phyloP scores from a whole-genome alignment of 2,797 vertebrate genomes.

The Anguilla anguilla region DNA sequence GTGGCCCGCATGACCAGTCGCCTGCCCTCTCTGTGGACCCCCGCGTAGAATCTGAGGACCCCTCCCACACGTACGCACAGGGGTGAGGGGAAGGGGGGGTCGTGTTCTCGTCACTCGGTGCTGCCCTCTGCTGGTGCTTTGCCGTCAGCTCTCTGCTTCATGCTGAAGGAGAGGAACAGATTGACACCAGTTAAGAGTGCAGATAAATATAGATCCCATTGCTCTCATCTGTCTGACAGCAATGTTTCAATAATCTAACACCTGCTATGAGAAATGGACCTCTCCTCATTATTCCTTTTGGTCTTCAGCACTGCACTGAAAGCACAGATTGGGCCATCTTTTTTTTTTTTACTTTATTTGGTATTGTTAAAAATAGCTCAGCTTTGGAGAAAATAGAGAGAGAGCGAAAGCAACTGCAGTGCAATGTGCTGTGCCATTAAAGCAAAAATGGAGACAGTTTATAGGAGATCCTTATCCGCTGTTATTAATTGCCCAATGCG shows the following conservation, averaged over 20 bases:
- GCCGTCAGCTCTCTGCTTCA: not conserved
- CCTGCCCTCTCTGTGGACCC: not conserved
- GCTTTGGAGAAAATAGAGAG: not conserved
- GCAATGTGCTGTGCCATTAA: not conserved
- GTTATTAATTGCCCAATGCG: not conserved
- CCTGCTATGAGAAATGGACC: not conserved
- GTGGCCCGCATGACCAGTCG: not conserved
- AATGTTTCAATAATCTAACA: not conserved
- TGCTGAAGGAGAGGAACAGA: conserved; percentile 1
- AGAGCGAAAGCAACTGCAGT: not conserved
- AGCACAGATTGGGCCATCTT: not conserved
- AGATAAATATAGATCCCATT: not conserved
- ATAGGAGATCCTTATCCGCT: not conserved
- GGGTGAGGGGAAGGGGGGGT: not conserved
- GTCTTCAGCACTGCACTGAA: not conserved
- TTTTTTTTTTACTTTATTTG: not conserved
- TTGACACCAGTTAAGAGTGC: not conserved
- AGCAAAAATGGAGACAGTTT: not conserved
- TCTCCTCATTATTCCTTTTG: not conserved
- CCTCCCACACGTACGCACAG: not conserved
- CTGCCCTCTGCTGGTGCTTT: conserved; percentile 14
- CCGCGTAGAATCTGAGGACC: not conserved
- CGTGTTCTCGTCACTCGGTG: not conserved
- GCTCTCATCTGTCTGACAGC: not conserved
- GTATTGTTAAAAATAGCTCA: conserved; percentile 1